Evolutionary conservation across 35 echinoderm and acorn worm genomes (phyloP).

Genomic region (Ophiothrix spiculata): DNA sequence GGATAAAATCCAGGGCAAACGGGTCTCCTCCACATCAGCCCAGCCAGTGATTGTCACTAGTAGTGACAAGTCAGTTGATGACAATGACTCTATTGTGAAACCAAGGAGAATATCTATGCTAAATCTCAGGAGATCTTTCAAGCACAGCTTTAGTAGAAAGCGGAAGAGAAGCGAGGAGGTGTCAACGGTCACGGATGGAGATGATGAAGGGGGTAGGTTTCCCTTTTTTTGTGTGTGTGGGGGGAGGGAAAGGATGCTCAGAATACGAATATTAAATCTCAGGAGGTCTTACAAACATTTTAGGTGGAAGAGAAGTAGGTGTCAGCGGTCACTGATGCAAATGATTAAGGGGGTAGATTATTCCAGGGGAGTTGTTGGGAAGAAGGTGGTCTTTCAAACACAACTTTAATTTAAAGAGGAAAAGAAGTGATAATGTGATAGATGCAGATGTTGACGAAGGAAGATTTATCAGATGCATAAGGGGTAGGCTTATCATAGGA

Average conservation of each 20-base stretch:
- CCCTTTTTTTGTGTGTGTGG: not conserved
- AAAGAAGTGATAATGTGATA: no score
- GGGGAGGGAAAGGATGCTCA: not conserved
- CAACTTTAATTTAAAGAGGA: not conserved
- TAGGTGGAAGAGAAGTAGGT: not conserved
- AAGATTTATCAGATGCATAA: no score
- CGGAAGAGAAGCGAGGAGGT: not conserved
- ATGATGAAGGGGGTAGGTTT: constrained; percentile 8
- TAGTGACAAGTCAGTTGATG: constrained; percentile 8
- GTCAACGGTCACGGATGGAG: not conserved
- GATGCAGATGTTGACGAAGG: no score
- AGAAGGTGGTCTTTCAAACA: not conserved
- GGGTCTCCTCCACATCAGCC: not conserved
- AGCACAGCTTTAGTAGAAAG: not conserved
- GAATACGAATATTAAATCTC: not conserved
- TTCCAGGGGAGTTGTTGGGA: not conserved
- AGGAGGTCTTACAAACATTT: not conserved
- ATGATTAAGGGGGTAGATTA: not conserved
- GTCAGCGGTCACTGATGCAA: not conserved
- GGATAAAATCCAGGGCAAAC: not conserved
- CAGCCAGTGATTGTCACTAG: constrained; percentile 1
- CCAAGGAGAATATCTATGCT: not conserved
- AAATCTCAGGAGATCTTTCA: constrained; percentile 1
- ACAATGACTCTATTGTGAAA: constrained; percentile 18
- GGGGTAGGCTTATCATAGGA: no score